These are phyloP conservation scores for Haplotaxodon microlepis DNA, from an alignment of 2,113 vertebrate species.

Conservation along the genomic window DNA sequence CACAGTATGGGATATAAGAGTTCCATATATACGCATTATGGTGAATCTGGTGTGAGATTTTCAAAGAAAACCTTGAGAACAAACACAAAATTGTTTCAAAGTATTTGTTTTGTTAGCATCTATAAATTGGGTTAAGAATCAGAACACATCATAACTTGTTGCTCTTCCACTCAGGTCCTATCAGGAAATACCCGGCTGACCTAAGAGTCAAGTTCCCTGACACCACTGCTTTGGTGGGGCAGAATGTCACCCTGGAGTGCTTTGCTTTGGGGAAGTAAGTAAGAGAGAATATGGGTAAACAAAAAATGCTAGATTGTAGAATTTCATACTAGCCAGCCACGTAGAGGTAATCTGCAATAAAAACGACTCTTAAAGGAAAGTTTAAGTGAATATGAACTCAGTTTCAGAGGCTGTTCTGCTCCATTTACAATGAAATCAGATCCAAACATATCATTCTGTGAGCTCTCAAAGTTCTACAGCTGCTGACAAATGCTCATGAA, in stretches of 20 bases:
- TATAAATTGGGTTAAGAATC: not conserved
- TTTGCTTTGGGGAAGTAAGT: constrained; percentile 99
- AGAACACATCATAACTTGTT: not conserved
- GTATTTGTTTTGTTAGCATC: not conserved
- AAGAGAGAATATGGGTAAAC: not conserved
- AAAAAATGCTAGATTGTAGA: not conserved
- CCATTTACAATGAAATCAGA: not conserved
- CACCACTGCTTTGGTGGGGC: constrained; percentile 80
- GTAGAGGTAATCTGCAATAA: not conserved
- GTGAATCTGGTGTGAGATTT: not conserved
- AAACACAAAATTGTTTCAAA: not conserved
- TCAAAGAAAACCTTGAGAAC: not conserved
- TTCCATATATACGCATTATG: not conserved
- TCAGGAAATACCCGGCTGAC: constrained; percentile 89
- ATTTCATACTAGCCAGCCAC: not conserved
- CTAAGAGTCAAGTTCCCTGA: constrained; percentile 90
- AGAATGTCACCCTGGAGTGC: constrained; percentile 93
- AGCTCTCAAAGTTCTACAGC: not conserved
- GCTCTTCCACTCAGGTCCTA: constrained; percentile 67
- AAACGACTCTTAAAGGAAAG: not conserved
- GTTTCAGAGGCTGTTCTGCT: not conserved
- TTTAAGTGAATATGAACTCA: not conserved
- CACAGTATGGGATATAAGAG: not conserved
- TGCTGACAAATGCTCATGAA: not conserved
- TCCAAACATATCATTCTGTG: not conserved